These are phyloP conservation scores for Apistogramma diplotaenia DNA, from an alignment of 2,113 vertebrate species.

Conservation along the genomic window DNA sequence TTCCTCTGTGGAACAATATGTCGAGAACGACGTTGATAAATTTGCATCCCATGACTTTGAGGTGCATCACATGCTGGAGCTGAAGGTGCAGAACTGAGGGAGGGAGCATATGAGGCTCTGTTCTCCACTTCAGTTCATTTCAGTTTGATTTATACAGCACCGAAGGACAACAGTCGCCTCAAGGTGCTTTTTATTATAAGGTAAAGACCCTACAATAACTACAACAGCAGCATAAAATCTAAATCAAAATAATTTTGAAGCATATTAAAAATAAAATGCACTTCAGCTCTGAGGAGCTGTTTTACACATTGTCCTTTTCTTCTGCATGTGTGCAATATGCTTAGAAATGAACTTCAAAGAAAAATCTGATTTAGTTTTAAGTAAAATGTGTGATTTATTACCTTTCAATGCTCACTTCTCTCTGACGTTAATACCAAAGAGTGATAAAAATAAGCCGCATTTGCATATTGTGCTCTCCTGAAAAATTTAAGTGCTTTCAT, in stretches of 20 bases:
- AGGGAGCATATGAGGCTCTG: background rate
- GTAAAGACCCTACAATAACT: no score
- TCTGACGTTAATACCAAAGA: background rate
- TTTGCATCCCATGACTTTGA: background rate
- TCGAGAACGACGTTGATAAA: no score
- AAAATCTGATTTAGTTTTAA: background rate
- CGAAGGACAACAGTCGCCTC: no score
- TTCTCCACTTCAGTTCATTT: background rate
- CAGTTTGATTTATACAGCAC: no score
- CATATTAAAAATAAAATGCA: background rate
- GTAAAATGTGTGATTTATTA: background rate
- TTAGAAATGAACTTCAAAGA: background rate
- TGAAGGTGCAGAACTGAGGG: background rate
- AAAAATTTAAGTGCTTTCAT: slow-evolving; percentile 44
- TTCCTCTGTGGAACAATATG: no score
- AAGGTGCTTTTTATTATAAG: no score
- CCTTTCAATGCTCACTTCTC: background rate
- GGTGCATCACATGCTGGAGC: no score
- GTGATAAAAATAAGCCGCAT: slow-evolving; percentile 18
- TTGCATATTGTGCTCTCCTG: slow-evolving; percentile 33
- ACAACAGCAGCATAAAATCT: background rate
- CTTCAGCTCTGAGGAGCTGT: background rate
- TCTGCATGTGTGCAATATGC: background rate
- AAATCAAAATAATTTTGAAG: background rate
- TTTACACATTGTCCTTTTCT: background rate